A percentile compares a stretch with the other conserved stretches of the same genome.
phyloP scores from a whole-genome alignment of 2,797 vertebrate species.

The Strix occidentalis region DNA sequence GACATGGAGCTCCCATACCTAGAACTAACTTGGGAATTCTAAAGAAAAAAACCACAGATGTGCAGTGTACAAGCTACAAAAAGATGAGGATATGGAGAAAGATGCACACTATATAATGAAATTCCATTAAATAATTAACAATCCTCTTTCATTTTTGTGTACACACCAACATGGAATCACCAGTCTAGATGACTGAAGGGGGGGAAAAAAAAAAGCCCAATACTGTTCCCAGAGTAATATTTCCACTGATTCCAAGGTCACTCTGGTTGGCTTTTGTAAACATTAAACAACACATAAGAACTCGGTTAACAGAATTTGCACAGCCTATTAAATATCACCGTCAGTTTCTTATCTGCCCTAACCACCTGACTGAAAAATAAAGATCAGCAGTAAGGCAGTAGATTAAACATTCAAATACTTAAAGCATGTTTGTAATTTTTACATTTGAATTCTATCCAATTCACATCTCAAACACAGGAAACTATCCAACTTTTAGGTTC shows the following conservation, averaged over 20 bases:
- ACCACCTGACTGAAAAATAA: slow-evolving; percentile 10
- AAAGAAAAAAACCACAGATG: background rate
- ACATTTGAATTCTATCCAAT: background rate
- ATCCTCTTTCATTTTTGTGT: background rate
- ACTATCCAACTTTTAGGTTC: background rate
- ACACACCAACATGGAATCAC: background rate
- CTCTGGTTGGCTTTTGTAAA: background rate
- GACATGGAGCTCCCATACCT: background rate
- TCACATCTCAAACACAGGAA: background rate
- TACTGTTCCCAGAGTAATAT: background rate
- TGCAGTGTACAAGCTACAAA: background rate
- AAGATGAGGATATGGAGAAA: background rate
- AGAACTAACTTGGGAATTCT: background rate
- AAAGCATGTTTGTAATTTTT: background rate
- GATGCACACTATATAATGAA: background rate
- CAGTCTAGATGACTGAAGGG: background rate
- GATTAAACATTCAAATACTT: background rate
- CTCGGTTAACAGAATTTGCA: background rate
- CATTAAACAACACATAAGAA: slow-evolving; percentile 2
- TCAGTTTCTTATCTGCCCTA: slow-evolving; percentile 14
- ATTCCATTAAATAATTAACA: background rate
- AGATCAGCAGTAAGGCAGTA: background rate
- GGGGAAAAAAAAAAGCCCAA: background rate
- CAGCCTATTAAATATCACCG: background rate
- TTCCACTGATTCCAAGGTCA: slow-evolving; percentile 36